phyloP scores from a whole-genome alignment of 53 echinoderm and acorn worm genomes.

The Glandiceps talaboti region DNA sequence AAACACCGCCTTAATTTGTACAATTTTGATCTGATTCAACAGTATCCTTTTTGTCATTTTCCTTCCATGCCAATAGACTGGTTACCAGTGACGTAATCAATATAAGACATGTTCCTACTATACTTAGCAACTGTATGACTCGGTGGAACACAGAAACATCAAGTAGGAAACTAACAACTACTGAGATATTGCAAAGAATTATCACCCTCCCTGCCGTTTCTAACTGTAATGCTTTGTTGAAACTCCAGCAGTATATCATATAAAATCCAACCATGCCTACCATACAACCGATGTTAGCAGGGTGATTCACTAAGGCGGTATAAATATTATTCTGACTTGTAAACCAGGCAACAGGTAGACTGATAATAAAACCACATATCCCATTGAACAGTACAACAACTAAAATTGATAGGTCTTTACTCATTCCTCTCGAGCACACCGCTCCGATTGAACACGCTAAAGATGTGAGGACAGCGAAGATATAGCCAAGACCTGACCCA shows the following conservation, averaged over 20 bases:
- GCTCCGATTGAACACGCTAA: not conserved
- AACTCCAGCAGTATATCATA: not conserved
- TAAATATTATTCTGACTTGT: not conserved
- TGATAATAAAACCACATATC: not conserved
- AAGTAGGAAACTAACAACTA: not conserved
- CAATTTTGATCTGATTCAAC: no score
- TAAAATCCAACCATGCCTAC: not conserved
- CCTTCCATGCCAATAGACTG: no score
- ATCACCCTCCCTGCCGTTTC: not conserved
- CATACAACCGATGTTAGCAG: not conserved
- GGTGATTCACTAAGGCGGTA: not conserved
- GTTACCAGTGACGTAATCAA: no score
- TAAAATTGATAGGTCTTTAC: not conserved
- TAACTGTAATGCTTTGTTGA: not conserved
- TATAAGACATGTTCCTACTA: no score
- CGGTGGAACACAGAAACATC: not conserved
- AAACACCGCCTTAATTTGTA: no score
- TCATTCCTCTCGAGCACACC: not conserved
- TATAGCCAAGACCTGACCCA: not conserved
- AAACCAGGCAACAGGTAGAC: not conserved
- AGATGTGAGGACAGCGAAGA: not conserved
- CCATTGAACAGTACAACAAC: not conserved
- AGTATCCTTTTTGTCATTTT: no score
- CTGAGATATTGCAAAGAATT: not conserved
- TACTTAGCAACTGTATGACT: no score